Percentiles rank a stretch among this genome's conserved stretches.
These are phyloP conservation scores for Drosophila sordidapex DNA, from an alignment of 2,888 invertebrate genomes.

Conservation along the genomic window DNA sequence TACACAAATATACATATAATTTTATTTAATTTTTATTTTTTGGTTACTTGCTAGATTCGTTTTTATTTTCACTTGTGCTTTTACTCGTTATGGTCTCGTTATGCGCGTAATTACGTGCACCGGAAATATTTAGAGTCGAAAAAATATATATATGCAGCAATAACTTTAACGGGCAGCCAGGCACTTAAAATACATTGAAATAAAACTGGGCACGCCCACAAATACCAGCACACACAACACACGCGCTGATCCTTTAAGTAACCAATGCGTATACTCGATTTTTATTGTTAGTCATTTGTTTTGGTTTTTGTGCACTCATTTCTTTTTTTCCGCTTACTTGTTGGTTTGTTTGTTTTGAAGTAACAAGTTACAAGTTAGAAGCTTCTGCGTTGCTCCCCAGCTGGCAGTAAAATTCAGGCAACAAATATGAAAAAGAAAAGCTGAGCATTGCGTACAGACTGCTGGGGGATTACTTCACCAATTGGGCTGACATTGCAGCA, in stretches of 20 bases:
- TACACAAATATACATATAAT: background rate
- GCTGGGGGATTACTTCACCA: conserved; percentile 37
- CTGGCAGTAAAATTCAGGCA: conserved; percentile 52
- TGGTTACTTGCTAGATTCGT: conserved; percentile 33
- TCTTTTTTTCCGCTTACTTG: conserved; percentile 11
- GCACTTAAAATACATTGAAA: conserved; percentile 53
- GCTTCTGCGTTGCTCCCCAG: conserved; percentile 40
- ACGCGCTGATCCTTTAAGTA: conserved; percentile 67
- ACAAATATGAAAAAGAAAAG: conserved; percentile 65
- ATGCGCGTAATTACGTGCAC: conserved; percentile 53
- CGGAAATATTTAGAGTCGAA: conserved; percentile 57
- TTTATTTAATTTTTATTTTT: conserved; percentile 24
- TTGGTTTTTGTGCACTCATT: conserved; percentile 26
- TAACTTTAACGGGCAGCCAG: conserved; percentile 57
- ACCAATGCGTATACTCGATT: conserved; percentile 76
- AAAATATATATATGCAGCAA: conserved; percentile 58
- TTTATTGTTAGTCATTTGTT: conserved; percentile 76
- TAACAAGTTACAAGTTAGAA: conserved; percentile 19
- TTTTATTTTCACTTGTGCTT: conserved; percentile 46
- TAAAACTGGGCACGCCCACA: conserved; percentile 16
- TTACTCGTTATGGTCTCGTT: conserved; percentile 28
- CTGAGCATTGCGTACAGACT: conserved; percentile 40
- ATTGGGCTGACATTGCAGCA: conserved; percentile 64
- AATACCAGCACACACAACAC: conserved; percentile 15
- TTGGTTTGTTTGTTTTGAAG: conserved; percentile 29